Base-by-base conservation (phyloP, 2,888 invertebrate genomes). In the Alviniconcha strummeri region DNA sequence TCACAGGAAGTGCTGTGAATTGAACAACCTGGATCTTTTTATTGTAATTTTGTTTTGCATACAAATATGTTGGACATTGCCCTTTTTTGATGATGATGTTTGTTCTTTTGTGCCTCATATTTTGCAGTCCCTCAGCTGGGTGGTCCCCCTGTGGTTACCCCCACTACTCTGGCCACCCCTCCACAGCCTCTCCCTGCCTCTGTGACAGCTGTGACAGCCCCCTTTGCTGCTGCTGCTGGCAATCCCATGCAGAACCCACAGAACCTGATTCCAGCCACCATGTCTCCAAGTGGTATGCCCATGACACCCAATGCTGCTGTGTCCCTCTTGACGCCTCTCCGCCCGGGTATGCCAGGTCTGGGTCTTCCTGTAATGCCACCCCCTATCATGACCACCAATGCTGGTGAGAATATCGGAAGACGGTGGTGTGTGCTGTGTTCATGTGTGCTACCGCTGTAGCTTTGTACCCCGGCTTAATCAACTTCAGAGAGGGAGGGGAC, bases 41-140 rank as follows among this genome's bases (percentile, higher is more conserved):
- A 36, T 36, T 36, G 36, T 36, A 36, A 36, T 36, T 36, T 36
- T 36, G n/a, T 36, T 36, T 36, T 36, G 36, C 36, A 36, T 36
- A 36, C 36, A 36, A 36, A 36, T 36, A 36, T 36, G 36, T 36
- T 36, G 3, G 36, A 36, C 36, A 36, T 36, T 36, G 36, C 36
- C 36, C 36, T 36, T 36, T 36, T 36, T 36, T 36, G 36, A 36
- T 36, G 36, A 36, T 36, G 36, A 36, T 36, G 36, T n/a, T n/a
- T n/a, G n/a, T 36, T 36, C 36, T 36, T 36, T 36, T 36, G 36
- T 36, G 36, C 36, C 36, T 36, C 36, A 36, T 36, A 36, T 36
- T 36, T 36, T 36, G 36, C 36, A n/a, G 88, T 89, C 77, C 91
- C 92, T 0, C 88, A 89, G 36, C 85, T 91, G 19, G 91, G 91